Evolutionary conservation across 1,140 invertebrate species (phyloP), one percentile per base, ranked within the genome.

Genomic region (Drosophila novamexicana): DNA sequence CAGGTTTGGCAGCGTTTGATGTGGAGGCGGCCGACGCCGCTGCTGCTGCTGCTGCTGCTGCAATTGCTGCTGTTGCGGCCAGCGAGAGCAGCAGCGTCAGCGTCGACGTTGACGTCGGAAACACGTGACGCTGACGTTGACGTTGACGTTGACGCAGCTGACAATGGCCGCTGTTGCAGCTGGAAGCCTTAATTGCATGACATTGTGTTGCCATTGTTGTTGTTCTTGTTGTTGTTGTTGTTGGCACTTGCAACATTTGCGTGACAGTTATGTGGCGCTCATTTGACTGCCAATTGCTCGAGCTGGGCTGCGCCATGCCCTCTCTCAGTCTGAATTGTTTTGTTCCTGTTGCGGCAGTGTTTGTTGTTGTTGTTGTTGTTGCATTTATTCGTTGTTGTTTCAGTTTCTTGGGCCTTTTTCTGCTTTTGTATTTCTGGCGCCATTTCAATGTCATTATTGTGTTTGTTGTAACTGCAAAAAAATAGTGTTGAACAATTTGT

Each of bases 341-440:
- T 45, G 64, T 75, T 73, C 39, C 42, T 74, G 64, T 66, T 79
- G 66, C 34, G 36, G 44, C 39, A 63, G 12, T 47, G 64, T 37
- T 53, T 61, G 67, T 56, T 75, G 56, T 76, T 80, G 45, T 56
- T 78, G 82, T 77, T 68, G 12, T 66, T 73, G 47, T 57, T 63
- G 52, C 56, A 59, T 53, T 59, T 81, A 37, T 75, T 81, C 80
- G 83, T 77, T 88, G 83, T 77, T 88, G 80, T 89, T 86, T 90
- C 71, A 80, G 86, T 90, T 90, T 90, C 86, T 86, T 90, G 82
- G 79, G 77, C 81, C 75, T 74, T 77, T 91, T 91, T 89, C 81
- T 90, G 76, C 78, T 90, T 91, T 91, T 91, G 78, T 88, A 90
- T 91, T 88, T 91, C 59, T 91, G 90, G 16, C 90, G 90, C 85